Evolutionary conservation across 2,113 vertebrate species (phyloP), one percentile per base, ranked within the genome.

Genomic region (Chaenogobius annularis): DNA sequence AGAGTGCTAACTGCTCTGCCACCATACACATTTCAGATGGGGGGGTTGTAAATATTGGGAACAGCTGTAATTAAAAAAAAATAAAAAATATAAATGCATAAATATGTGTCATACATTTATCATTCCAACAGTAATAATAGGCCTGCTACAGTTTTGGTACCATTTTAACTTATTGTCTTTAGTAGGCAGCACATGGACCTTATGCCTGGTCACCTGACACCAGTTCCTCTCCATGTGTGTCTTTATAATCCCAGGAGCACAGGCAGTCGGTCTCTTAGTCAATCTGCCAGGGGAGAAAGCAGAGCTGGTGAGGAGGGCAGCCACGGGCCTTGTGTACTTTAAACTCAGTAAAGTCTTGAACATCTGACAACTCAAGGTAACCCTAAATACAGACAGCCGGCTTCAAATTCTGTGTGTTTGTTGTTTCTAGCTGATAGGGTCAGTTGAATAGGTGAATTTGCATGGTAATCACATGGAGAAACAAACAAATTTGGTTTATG

Each of bases 351-450:
- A 79, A 81, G 69, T 71, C 64, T 80, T 80, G 74, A 85, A 68
- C 85, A 61, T 70, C 87, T 85, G 81, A 79, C 83, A 40, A 69
- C 77, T n/a, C 73, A 91, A 94, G 93, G 93, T 93, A 93, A 94
- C 77, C 44, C 54, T 40, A 23, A 82, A 54, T 54, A 69, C 64
- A 69, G 65, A 68, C 56, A 44, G 72, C 68, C 79, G 76, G 66
- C 79, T 87, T 86, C 55, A 62, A 23, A 56, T 68, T 81, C 61
- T 81, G 79, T 77, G 77, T 89, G 80, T 74, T 89, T 83, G 66
- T 69, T 87, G 79, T 66, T 82, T 80, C 22, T 72, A 68, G 72
- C 58, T 20, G 44, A 19, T 44, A 78, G 70, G 5, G 7, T 66
- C 7, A 68, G 47, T 44, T 19, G 46, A 68, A 59, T 67, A 58